Percentiles rank a stretch among this genome's conserved stretches.
Conservation (phyloP, 2,113 vertebrate genomes). For the Puffinus mauretanicus region DNA sequence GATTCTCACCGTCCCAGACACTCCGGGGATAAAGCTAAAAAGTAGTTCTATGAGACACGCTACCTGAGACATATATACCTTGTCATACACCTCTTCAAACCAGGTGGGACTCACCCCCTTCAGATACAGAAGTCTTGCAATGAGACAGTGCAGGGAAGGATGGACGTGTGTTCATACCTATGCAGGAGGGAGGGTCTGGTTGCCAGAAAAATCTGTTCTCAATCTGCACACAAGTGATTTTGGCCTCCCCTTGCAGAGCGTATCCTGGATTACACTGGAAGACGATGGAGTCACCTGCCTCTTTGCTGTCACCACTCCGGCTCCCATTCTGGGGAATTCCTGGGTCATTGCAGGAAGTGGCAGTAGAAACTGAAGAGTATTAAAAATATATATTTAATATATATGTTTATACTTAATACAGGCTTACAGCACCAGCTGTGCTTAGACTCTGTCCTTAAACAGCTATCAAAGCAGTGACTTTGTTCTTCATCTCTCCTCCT, state of each 20-base stretch:
- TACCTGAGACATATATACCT: rapidly evolving
- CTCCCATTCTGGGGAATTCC: constrained; percentile 94
- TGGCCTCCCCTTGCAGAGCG: constrained; percentile 84
- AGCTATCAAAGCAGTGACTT: neutral
- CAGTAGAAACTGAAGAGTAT: constrained; percentile 85
- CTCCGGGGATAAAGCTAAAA: neutral
- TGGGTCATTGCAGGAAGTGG: constrained; percentile 96
- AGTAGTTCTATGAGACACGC: neutral
- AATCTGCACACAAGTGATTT: constrained; percentile 92
- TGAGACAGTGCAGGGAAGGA: neutral
- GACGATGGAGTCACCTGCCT: constrained; percentile 88
- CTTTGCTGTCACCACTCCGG: constrained; percentile 88
- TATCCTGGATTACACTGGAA: constrained; percentile 98
- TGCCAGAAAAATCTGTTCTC: constrained; percentile 97
- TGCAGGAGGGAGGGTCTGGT: constrained; percentile 91
- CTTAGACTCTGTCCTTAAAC: neutral
- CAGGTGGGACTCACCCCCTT: neutral
- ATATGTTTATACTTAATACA: neutral
- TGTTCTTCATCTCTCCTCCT: neutral
- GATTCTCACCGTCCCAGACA: neutral
- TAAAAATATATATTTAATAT: neutral
- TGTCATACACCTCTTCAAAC: neutral
- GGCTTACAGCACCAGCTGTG: neutral
- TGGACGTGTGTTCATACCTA: constrained; percentile 64
- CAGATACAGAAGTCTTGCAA: too few relatives aligned